A percentile compares a stretch with the other conserved stretches of the same genome.
phyloP scores from a whole-genome alignment of 2,113 vertebrate genomes.

The Vulpes ferrilata region DNA sequence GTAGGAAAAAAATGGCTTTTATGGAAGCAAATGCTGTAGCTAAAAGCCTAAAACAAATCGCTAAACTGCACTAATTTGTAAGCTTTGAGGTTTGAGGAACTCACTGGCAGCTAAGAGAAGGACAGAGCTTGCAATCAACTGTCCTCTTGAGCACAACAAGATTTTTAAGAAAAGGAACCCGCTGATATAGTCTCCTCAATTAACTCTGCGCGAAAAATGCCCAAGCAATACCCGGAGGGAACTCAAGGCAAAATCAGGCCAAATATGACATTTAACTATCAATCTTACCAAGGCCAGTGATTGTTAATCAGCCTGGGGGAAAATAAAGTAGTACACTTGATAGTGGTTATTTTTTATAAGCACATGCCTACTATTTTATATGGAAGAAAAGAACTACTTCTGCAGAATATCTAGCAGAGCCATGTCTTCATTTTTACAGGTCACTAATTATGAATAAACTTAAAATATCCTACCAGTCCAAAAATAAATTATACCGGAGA shows the following conservation, averaged over 20 bases:
- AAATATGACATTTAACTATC: conserved; percentile 48
- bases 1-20: conserved; percentile 56
- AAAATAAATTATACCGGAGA: conserved; percentile 61
- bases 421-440: conserved; percentile 63
- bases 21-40: conserved; percentile 20
- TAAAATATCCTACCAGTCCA: conserved; percentile 53
- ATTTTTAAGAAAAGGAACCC: conserved; percentile 40
- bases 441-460: conserved; percentile 67
- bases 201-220: conserved; percentile 57
- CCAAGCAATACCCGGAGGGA: conserved; percentile 25
- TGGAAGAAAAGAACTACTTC: conserved; percentile 2
- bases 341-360: background rate
- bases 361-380: conserved; percentile 29
- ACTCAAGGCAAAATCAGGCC: conserved; percentile 42
- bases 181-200: conserved; percentile 64
- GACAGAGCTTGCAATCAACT: conserved; percentile 8
- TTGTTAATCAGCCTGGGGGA: conserved; percentile 62
- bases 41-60: conserved; percentile 74
- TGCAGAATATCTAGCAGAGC: conserved; percentile 25
- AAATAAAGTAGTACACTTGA: background rate
- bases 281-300: conserved; percentile 27
- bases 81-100: conserved; percentile 58
- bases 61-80: conserved; percentile 65
- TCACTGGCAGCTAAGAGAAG: conserved; percentile 63
- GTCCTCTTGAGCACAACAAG: conserved; percentile 60